Base-by-base conservation (phyloP, 2,888 invertebrate genomes). In the Drosophila siamana region DNA sequence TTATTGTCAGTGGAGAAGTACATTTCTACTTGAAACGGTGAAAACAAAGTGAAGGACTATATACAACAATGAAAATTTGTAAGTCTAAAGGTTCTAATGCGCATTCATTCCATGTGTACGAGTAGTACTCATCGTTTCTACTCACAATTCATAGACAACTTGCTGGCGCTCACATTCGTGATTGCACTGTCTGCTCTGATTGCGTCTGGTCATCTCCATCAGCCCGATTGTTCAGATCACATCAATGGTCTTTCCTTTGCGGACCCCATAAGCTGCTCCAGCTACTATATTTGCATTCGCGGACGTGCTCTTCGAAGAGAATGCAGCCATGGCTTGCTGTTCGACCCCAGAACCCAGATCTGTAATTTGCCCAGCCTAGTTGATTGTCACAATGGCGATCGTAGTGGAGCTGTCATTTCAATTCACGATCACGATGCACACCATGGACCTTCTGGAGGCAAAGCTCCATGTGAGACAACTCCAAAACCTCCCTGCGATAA, bases 181-280 rank as follows among this genome's bases (percentile, higher is more conserved):
- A 60, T 63, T 63, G 54, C 60, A 22, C 41, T 66, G 4, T 64
- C 74, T n/a, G 48, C 55, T 9, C 26, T 78, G 38, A 43, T 65
- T 26, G 74, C 65, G 33, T 30, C 44, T 40, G 50, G 56, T 36
- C 59, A 78, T 16, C 66, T 69, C 8, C 44, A 66, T 6, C 44
- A 30, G 28, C 78, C 78, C 5, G 80, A 78, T 47, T 78, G 78
- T 16, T 24, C 77, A 11, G 64, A 73, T 1, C 64, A 69, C 11
- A 38, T 76, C 7, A 80, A 73, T 54, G 78, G 78, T 2, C 61
- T 76, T 19, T 67, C 69, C 0, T 69, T 80, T 51, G 57, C 69
- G 30, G 78, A 78, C 56, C 69, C 80, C 16, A 48, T 64, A 1
- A 80, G 78, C 69, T 78, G 78, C 28, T 73, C 80, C 43, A 69